A percentile compares a stretch with the other conserved stretches of the same genome.
Conservation (phyloP, 2,888 invertebrate genomes). For the Eupithecia abbreviata region DNA sequence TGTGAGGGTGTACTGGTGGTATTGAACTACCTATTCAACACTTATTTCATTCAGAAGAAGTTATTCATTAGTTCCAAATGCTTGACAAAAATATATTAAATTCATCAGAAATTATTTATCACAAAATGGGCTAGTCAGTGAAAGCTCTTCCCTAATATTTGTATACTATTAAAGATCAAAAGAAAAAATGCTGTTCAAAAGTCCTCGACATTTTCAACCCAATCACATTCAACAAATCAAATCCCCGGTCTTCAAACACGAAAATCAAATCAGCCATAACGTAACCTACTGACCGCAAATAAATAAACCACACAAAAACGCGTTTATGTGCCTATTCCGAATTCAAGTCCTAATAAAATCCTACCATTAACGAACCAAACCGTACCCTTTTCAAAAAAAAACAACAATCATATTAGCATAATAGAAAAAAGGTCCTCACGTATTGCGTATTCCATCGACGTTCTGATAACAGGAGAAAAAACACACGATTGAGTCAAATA, state of each 20-base stretch:
- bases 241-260: conserved; percentile 21
- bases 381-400: conserved; percentile 50
- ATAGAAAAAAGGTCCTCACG: conserved; percentile 66
- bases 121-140: too few relatives aligned
- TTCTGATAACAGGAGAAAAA: conserved; percentile 52
- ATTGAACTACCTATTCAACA: neutral
- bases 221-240: conserved; percentile 28
- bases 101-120: too few relatives aligned
- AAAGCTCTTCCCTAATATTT: neutral
- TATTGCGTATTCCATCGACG: conserved; percentile 64
- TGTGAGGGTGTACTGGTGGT: neutral
- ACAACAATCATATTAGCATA: conserved; percentile 57
- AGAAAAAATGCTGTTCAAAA: neutral
- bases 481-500: conserved; percentile 63
- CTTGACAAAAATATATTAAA: too few relatives aligned
- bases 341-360: conserved; percentile 52
- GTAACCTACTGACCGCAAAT: conserved; percentile 43
- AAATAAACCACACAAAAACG: conserved; percentile 45
- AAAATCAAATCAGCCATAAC: conserved; percentile 42
- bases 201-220: conserved; percentile 21
- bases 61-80: too few relatives aligned
- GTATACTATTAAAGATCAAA: neutral
- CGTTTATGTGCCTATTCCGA: conserved; percentile 48
- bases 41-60: neutral
- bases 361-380: conserved; percentile 54